These are phyloP conservation scores for Knipowitschia caucasica DNA, from an alignment of 2,797 vertebrate genomes.

Conservation along the genomic window DNA sequence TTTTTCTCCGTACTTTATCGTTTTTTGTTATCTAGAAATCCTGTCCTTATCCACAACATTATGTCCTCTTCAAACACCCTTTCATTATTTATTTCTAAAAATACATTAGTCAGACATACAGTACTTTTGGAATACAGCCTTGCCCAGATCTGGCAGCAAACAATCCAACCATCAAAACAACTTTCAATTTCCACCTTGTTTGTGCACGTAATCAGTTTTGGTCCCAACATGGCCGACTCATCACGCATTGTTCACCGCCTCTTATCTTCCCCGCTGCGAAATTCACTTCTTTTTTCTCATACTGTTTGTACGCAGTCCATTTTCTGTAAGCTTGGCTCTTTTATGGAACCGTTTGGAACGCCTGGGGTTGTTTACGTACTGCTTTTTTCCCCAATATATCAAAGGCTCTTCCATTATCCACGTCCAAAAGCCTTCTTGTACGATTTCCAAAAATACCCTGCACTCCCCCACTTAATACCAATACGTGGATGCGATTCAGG, in stretches of 20 bases:
- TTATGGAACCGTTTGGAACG: conserved; percentile 28
- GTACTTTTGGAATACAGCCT: no score
- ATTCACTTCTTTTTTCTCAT: conserved; percentile 33
- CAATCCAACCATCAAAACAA: background rate
- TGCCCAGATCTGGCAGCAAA: no score
- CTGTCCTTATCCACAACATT: no score
- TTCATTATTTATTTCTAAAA: no score
- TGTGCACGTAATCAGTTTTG: conserved; percentile 5
- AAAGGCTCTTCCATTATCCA: conserved; percentile 28
- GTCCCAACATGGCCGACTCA: background rate
- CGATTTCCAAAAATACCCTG: conserved; percentile 14
- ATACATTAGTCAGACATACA: no score
- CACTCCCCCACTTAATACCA: conserved; percentile 8
- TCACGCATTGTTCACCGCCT: background rate
- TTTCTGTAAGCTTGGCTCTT: conserved; percentile 35
- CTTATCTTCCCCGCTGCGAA: conserved; percentile 23
- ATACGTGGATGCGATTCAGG: background rate
- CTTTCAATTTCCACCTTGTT: background rate
- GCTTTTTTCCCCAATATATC: conserved; percentile 16
- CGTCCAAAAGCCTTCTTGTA: conserved; percentile 19
- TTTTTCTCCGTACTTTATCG: no score
- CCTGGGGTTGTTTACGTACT: conserved; percentile 48
- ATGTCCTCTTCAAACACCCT: no score
- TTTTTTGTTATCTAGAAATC: no score
- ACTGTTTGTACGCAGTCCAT: conserved; percentile 32